Percentiles rank a stretch among this genome's conserved stretches.
These are phyloP conservation scores for Perdita meconis DNA, from an alignment of 2,888 invertebrate genomes.

Conservation along the genomic window DNA sequence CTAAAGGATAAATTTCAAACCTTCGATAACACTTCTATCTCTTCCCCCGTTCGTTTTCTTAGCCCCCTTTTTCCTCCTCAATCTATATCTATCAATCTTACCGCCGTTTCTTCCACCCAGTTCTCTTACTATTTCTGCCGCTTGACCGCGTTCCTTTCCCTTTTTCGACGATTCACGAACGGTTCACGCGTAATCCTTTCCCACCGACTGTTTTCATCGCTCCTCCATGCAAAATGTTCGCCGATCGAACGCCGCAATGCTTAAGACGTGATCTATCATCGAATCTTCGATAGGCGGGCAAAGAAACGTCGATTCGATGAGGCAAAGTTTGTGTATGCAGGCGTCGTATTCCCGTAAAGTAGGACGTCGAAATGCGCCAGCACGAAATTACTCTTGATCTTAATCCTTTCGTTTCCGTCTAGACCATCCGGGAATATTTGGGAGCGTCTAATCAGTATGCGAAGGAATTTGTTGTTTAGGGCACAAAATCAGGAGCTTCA, in stretches of 20 bases:
- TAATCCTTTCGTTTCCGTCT: conserved; percentile 43
- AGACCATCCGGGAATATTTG: conserved; percentile 31
- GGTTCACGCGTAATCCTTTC: conserved; percentile 1
- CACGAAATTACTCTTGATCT: conserved; percentile 66
- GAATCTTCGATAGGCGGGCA: conserved; percentile 41
- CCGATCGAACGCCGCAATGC: conserved; percentile 52
- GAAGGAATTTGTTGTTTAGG: neutral
- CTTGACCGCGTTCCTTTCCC: neutral
- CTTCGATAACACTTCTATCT: conserved; percentile 38
- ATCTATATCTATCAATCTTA: conserved; percentile 32
- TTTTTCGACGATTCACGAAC: neutral
- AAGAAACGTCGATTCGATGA: conserved; percentile 23
- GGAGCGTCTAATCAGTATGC: conserved; percentile 6
- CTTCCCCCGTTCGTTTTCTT: conserved; percentile 30
- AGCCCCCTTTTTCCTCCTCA: conserved; percentile 4
- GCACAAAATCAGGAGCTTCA: neutral
- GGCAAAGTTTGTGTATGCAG: conserved; percentile 62
- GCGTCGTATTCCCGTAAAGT: conserved; percentile 48
- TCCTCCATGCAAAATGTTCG: conserved; percentile 25
- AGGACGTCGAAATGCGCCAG: conserved; percentile 62
- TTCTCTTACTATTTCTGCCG: neutral
- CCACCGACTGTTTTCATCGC: conserved; percentile 18
- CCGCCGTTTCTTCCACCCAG: conserved; percentile 19
- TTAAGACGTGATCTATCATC: conserved; percentile 67
- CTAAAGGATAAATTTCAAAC: conserved; percentile 55